Conservation (phyloP, 2,888 invertebrate genomes). For the Mythimna lalbum region DNA sequence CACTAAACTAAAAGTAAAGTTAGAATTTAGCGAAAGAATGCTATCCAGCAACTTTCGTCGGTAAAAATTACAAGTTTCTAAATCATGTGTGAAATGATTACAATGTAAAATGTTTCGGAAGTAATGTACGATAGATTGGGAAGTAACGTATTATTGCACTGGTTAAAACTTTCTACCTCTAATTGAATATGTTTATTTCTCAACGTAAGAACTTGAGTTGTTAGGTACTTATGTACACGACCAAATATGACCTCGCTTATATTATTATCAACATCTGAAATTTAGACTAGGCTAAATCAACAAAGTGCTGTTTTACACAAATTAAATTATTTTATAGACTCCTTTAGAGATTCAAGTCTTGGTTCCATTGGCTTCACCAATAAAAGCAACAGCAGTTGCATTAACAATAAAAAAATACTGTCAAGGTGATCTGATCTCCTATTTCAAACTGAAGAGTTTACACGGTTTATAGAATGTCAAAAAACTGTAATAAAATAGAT, state of each 20-base stretch:
- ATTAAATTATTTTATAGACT: background rate
- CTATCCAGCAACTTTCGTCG: slow-evolving; percentile 56
- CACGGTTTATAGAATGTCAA: background rate
- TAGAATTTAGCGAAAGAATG: slow-evolving; percentile 23
- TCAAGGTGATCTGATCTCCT: slow-evolving; percentile 1
- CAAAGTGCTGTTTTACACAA: slow-evolving; percentile 2
- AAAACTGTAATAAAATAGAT: background rate
- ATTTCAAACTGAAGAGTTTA: background rate
- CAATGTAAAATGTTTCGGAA: slow-evolving; percentile 42
- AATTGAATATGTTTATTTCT: slow-evolving; percentile 30
- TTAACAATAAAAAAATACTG: background rate
- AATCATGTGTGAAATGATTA: slow-evolving; percentile 53
- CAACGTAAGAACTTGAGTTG: slow-evolving; percentile 11
- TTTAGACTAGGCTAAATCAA: slow-evolving; percentile 1
- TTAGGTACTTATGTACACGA: background rate
- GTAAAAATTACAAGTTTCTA: slow-evolving; percentile 52
- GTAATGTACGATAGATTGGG: slow-evolving; percentile 29
- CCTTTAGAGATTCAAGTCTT: background rate
- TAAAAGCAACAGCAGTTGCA: background rate
- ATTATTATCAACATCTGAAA: slow-evolving; percentile 4
- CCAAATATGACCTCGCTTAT: background rate
- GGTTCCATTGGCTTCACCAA: background rate
- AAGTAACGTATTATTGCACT: slow-evolving; percentile 24
- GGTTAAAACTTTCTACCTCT: slow-evolving; percentile 46
- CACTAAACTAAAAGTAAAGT: background rate